Base-by-base conservation (phyloP, 2,888 invertebrate species). In the Conistra vaccinii region DNA sequence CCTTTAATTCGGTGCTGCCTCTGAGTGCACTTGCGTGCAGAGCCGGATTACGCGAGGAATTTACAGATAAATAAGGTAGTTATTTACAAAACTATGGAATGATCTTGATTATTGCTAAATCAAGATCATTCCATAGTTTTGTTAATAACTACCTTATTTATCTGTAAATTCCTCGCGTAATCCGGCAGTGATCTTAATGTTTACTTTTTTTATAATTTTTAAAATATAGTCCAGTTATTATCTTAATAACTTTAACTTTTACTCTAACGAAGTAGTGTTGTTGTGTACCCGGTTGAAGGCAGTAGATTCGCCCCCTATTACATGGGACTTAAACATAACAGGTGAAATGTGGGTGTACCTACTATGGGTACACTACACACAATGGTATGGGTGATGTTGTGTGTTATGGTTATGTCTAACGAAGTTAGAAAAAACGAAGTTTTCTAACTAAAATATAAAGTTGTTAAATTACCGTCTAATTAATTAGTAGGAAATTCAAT, bases 21-120 rank as follows among this genome's bases (percentile, higher is more conserved):
- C 55, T 73, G 74, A 83, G 79, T 83, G 81, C 86, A 85, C 73
- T 81, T 76, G 78, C 60, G n/a, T 14, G 4, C 88, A 88, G 87
- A 76, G 73, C 32, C 74, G 79, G 23, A 78, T 26, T 87, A 58
- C 4, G 35, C 0, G 3, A 26, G 3, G 1, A 32, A n/a, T 66
- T 57, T n/a, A 66, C n/a, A 26, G 26, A 29, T 1, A 4, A 17
- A 14, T 42, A 60, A 60, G 3, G 26, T 17, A 2, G 53, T 14
- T 26, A 26, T 12, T 0, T 26, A 45, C 1, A 26, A 26, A 42
- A 26, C 26, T 29, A 29, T 63, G 7, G 12, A 26, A 45, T 29
- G 23, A 29, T 45, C 2, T 29, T 23, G 12, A 2, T n/a, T n/a
- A n/a, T n/a, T n/a, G n/a, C n/a, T n/a, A n/a, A n/a, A n/a, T 2